Conservation (phyloP, 2,113 vertebrate species). For the Nanorana parkeri region DNA sequence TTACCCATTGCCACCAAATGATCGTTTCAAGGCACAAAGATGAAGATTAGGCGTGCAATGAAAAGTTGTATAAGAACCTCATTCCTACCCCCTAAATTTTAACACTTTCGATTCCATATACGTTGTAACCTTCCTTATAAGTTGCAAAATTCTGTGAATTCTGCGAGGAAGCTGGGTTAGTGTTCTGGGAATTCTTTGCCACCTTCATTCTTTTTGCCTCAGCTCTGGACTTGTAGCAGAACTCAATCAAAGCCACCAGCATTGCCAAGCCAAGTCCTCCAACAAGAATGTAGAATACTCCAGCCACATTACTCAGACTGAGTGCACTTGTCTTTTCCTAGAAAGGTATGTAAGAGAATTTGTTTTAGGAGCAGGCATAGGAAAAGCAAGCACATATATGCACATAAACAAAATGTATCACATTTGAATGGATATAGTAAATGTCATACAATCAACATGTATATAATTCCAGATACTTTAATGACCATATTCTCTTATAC, state of each 20-base stretch:
- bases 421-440: slow-evolving; percentile 19
- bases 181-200: slow-evolving; percentile 99
- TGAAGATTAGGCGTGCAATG: slow-evolving; percentile 89
- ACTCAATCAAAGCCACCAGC: slow-evolving; percentile 99
- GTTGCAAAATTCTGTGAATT: slow-evolving; percentile 99
- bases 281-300: slow-evolving; percentile 99
- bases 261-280: slow-evolving; percentile 99
- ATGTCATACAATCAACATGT: slow-evolving; percentile 35
- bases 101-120: slow-evolving; percentile 99
- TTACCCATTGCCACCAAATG: slow-evolving; percentile 88
- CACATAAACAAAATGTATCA: slow-evolving; percentile 65
- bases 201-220: slow-evolving; percentile 99
- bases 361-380: slow-evolving; percentile 75
- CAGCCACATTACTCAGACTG: slow-evolving; percentile 99
- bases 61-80: slow-evolving; percentile 93
- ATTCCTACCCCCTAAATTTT: slow-evolving; percentile 99
- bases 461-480: slow-evolving; percentile 11
- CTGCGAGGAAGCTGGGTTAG: slow-evolving; percentile 99
- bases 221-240: slow-evolving; percentile 99
- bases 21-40: slow-evolving; percentile 81
- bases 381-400: slow-evolving; percentile 11
- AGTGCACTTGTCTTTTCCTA: slow-evolving; percentile 99
- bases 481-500: neutral
- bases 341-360: slow-evolving; percentile 77
- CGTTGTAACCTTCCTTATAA: slow-evolving; percentile 99